phyloP scores from a whole-genome alignment of 2,888 invertebrate genomes.

The Morpho deidamia region DNA sequence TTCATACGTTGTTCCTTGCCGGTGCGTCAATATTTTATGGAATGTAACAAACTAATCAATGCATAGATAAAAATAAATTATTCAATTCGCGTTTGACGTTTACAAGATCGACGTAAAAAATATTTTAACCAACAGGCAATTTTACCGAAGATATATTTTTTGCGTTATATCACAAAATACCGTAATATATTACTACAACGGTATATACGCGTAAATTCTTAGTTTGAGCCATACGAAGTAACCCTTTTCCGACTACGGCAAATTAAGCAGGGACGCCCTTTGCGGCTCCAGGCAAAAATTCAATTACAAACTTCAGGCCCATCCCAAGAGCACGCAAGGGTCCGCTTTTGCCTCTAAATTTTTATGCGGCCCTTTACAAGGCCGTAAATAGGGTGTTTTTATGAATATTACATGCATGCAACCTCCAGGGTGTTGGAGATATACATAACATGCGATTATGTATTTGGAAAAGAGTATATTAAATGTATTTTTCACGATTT shows the following conservation, averaged over 20 bases:
- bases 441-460: constrained; percentile 5
- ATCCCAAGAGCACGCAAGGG: constrained; percentile 73
- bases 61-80: no score
- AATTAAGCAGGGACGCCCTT: constrained; percentile 74
- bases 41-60: neutral
- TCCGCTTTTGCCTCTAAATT: constrained; percentile 68
- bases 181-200: no score
- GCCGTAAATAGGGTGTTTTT: constrained; percentile 71
- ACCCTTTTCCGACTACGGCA: constrained; percentile 68
- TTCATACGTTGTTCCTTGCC: no score
- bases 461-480: constrained; percentile 1
- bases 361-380: constrained; percentile 74
- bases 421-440: constrained; percentile 41
- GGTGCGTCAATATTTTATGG: neutral
- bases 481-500: no score
- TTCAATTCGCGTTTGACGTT: no score
- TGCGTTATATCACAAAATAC: no score
- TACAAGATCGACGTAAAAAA: no score
- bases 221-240: constrained; percentile 34
- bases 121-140: no score
- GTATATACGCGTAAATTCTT: constrained; percentile 19
- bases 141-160: no score
- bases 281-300: constrained; percentile 77
- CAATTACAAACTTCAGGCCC: constrained; percentile 74
- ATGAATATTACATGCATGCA: constrained; percentile 72